Evolutionary conservation across 1,140 invertebrate species (phyloP).

Genomic region (Leptoteleia sp.): DNA sequence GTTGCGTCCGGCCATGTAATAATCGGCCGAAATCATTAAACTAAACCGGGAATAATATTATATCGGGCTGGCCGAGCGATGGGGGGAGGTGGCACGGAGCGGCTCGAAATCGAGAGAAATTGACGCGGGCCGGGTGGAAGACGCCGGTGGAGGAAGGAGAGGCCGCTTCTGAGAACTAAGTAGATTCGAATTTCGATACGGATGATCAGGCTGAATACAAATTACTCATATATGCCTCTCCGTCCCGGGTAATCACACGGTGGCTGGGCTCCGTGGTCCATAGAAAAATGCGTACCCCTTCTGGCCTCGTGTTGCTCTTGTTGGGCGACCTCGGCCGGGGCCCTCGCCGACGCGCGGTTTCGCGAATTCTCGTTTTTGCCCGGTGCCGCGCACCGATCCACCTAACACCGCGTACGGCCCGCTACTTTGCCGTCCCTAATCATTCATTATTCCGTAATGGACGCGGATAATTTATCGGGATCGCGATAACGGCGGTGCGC

Average conservation of each 20-base stretch:
- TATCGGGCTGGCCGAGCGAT: slow-evolving; percentile 80
- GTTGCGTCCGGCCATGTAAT: slow-evolving; percentile 75
- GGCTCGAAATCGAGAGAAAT: slow-evolving; percentile 57
- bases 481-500: slow-evolving; percentile 35
- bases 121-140: slow-evolving; percentile 50
- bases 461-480: slow-evolving; percentile 47
- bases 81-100: slow-evolving; percentile 63
- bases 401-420: slow-evolving; percentile 10
- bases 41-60: slow-evolving; percentile 82
- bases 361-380: slow-evolving; percentile 29
- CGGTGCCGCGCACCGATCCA: too few species aligned
- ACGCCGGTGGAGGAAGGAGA: slow-evolving; percentile 57
- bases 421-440: slow-evolving; percentile 10
- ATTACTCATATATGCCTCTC: slow-evolving; percentile 81
- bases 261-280: slow-evolving; percentile 77
- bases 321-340: not conserved
- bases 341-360: slow-evolving; percentile 33
- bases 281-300: slow-evolving; percentile 76
- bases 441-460: slow-evolving; percentile 45
- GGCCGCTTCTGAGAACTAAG: slow-evolving; percentile 81
- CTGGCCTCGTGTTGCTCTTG: slow-evolving; percentile 9
- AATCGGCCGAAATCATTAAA: slow-evolving; percentile 82
- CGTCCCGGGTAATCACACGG: slow-evolving; percentile 79
- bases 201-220: slow-evolving; percentile 82
- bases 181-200: slow-evolving; percentile 83